Conservation (phyloP, 2,797 vertebrate species). For the Syngnathus rostellatus region DNA sequence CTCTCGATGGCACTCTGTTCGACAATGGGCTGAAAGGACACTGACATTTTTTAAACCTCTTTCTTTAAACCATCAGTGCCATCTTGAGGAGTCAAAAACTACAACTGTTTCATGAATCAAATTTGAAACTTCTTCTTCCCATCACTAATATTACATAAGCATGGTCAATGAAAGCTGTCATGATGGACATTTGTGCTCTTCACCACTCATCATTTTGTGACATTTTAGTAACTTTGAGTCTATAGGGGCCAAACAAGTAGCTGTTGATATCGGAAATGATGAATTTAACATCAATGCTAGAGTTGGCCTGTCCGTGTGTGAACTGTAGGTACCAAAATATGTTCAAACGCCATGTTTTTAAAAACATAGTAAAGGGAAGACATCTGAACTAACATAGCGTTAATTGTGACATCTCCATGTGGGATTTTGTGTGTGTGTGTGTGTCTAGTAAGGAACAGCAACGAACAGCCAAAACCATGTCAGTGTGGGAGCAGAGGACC, state of each 20-base stretch:
- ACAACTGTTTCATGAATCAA: too few relatives aligned
- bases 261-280: background rate
- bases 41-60: too few relatives aligned
- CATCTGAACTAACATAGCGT: background rate
- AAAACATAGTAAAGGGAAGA: background rate
- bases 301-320: background rate
- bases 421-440: background rate
- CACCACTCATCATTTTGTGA: background rate
- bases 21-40: too few relatives aligned
- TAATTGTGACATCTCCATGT: background rate
- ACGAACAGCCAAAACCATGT: slow-evolving; percentile 80
- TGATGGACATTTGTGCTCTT: slow-evolving; percentile 34
- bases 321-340: background rate
- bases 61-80: too few relatives aligned
- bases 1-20: too few relatives aligned
- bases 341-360: background rate
- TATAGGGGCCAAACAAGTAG: background rate
- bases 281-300: background rate
- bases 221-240: background rate
- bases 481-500: slow-evolving; percentile 95
- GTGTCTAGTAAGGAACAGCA: slow-evolving; percentile 82
- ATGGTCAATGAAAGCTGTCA: slow-evolving; percentile 50
- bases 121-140: too few relatives aligned
- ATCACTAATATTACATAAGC: slow-evolving; percentile 16
- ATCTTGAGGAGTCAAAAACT: too few relatives aligned